Conservation (phyloP, 2,797 vertebrate species). For the Babyrousa celebensis region DNA sequence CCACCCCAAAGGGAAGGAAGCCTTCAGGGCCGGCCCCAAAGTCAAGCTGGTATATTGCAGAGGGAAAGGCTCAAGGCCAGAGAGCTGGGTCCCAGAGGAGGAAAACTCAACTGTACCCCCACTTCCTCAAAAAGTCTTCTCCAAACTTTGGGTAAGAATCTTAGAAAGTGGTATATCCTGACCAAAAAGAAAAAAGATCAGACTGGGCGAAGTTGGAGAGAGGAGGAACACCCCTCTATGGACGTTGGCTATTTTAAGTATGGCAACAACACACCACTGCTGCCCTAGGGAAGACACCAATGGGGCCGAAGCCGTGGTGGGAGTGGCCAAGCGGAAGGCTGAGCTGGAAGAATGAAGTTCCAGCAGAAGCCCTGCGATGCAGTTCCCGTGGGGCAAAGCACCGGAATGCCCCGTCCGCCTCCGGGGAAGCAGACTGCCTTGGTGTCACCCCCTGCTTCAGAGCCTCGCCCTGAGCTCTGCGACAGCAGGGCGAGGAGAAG, state of each 20-base stretch:
- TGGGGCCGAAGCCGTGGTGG: not conserved
- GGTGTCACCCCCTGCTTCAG: not conserved
- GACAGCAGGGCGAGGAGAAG: constrained; percentile 15
- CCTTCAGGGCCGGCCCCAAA: constrained; percentile 4
- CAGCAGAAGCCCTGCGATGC: not conserved
- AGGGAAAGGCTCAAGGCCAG: constrained; percentile 38
- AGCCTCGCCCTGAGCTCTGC: constrained; percentile 21
- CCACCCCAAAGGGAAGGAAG: not conserved
- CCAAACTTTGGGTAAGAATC: constrained; percentile 54
- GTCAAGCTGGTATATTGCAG: not conserved
- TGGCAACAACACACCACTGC: not conserved
- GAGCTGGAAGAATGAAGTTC: constrained; percentile 38
- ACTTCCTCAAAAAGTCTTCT: constrained; percentile 54
- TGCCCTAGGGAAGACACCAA: not conserved
- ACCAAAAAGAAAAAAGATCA: not conserved
- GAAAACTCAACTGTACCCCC: constrained; percentile 21
- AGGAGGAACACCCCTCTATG: not conserved
- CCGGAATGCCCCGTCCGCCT: not conserved
- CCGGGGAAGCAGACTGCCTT: not conserved
- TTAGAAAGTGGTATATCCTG: constrained; percentile 40
- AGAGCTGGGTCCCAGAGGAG: constrained; percentile 36
- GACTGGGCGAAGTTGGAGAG: not conserved
- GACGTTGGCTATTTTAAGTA: constrained; percentile 3
- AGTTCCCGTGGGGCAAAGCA: not conserved
- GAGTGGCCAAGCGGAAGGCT: not conserved